Conservation (phyloP, 2,797 vertebrate species). For the Chelidonichthys spinosus region DNA sequence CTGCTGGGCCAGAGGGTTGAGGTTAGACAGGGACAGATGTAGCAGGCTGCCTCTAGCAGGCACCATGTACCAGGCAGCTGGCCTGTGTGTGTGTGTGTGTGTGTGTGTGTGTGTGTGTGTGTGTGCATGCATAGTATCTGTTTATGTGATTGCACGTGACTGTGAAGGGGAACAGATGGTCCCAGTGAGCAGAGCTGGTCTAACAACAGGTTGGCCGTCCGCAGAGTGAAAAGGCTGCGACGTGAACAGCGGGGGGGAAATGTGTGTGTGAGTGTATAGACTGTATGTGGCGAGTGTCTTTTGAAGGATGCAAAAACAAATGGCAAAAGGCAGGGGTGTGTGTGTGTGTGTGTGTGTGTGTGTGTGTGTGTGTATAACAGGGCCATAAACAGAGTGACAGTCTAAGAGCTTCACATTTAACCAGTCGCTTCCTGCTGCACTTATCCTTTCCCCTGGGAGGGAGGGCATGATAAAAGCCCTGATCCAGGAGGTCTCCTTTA, state of each 20-base stretch:
- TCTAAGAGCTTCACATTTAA: conserved; percentile 45
- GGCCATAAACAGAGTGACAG: conserved; percentile 52
- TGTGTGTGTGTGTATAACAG: conserved; percentile 27
- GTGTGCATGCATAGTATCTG: conserved; percentile 7
- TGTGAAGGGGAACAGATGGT: conserved; percentile 84
- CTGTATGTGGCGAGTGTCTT: conserved; percentile 7
- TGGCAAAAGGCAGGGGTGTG: conserved; percentile 23
- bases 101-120: conserved; percentile 22
- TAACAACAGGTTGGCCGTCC: conserved; percentile 81
- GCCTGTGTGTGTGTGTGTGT: conserved; percentile 50
- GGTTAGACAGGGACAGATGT: conserved; percentile 83
- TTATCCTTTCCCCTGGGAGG: conserved; percentile 30
- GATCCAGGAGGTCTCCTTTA: conserved; percentile 18
- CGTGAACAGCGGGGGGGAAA: conserved; percentile 71
- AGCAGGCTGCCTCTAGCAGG: conserved; percentile 79
- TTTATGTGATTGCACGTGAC: conserved; percentile 37
- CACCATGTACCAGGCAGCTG: conserved; percentile 75
- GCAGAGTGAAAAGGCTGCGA: conserved; percentile 73
- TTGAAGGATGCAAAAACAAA: conserved; percentile 64
- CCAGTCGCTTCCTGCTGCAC: conserved; percentile 42
- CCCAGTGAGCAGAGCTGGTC: conserved; percentile 66
- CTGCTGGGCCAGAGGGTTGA: conserved; percentile 79
- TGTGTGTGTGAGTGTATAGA: conserved; percentile 41
- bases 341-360: conserved; percentile 6
- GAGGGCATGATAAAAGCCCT: conserved; percentile 13